These are phyloP conservation scores for Oriolus oriolus DNA, from an alignment of 2,113 vertebrate genomes.

Conservation along the genomic window DNA sequence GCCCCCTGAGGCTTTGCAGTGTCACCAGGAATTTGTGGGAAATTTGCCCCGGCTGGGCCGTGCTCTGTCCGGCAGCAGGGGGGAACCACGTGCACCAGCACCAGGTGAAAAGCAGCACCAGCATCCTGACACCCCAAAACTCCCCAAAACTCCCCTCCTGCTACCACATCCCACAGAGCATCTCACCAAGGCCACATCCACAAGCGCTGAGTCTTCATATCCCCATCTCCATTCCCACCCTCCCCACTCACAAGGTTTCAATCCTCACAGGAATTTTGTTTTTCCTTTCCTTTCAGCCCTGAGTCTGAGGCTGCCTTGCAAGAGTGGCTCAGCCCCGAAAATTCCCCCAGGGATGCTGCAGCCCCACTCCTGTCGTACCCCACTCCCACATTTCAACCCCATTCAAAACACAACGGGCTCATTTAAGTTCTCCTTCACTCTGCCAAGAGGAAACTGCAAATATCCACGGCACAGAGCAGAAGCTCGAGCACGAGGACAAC, in stretches of 20 bases:
- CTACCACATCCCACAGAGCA: neutral
- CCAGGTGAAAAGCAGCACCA: neutral
- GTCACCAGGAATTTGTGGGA: neutral
- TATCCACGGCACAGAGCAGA: neutral
- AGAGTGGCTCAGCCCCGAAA: neutral
- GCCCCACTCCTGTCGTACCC: neutral
- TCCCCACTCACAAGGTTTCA: neutral
- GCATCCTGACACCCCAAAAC: neutral
- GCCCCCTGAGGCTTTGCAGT: neutral
- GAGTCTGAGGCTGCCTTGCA: neutral
- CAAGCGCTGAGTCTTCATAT: fast-evolving
- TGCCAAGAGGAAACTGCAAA: neutral
- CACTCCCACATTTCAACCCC: neutral
- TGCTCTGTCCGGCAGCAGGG: neutral
- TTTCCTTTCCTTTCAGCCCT: neutral
- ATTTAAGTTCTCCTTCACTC: neutral
- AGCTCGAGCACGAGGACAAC: neutral
- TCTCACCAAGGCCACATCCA: neutral
- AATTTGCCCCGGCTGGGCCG: fast-evolving
- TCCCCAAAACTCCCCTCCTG: neutral
- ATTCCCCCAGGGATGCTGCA: neutral
- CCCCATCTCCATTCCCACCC: neutral
- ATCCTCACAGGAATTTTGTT: neutral
- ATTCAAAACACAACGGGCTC: fast-evolving
- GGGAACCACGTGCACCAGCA: fast-evolving